Percentiles rank a stretch among this genome's conserved stretches.
Conservation (phyloP, 2,797 vertebrate species). For the Bufotes viridis region DNA sequence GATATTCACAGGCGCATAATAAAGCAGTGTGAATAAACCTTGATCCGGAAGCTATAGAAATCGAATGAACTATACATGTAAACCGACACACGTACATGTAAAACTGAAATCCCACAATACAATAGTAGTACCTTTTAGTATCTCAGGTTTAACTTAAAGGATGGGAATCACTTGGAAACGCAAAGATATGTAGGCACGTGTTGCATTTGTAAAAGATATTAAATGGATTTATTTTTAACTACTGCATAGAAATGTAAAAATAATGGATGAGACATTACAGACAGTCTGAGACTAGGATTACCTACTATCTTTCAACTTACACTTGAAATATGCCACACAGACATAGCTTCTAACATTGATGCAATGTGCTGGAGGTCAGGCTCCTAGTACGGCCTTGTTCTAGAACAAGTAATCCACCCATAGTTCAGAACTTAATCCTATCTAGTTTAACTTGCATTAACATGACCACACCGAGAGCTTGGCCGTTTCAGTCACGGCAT, state of each 20-base stretch:
- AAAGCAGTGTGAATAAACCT: not conserved
- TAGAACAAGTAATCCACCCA: slow-evolving; percentile 48
- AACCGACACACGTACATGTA: too few relatives aligned
- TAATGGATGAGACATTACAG: slow-evolving; percentile 33
- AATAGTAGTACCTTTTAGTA: not conserved
- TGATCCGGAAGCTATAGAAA: not conserved
- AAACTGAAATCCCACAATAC: not conserved
- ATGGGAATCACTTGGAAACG: not conserved
- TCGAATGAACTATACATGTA: not conserved
- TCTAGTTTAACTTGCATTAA: slow-evolving; percentile 54
- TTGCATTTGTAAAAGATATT: not conserved
- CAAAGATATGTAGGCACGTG: slow-evolving; percentile 38
- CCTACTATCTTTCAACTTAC: slow-evolving; percentile 11
- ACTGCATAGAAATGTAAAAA: slow-evolving; percentile 37
- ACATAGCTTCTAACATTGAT: slow-evolving; percentile 12
- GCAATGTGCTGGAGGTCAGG: slow-evolving; percentile 25
- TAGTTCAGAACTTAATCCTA: slow-evolving; percentile 42
- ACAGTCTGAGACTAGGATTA: slow-evolving; percentile 46
- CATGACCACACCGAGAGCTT: slow-evolving; percentile 36
- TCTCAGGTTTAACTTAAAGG: not conserved
- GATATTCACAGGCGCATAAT: too few relatives aligned
- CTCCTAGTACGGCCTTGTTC: slow-evolving; percentile 46
- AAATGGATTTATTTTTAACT: slow-evolving; percentile 52
- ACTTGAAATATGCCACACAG: slow-evolving; percentile 16
- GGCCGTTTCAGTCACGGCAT: slow-evolving; percentile 40